phyloP scores from a whole-genome alignment of 2,888 invertebrate species.

The Macroteleia sp. region DNA sequence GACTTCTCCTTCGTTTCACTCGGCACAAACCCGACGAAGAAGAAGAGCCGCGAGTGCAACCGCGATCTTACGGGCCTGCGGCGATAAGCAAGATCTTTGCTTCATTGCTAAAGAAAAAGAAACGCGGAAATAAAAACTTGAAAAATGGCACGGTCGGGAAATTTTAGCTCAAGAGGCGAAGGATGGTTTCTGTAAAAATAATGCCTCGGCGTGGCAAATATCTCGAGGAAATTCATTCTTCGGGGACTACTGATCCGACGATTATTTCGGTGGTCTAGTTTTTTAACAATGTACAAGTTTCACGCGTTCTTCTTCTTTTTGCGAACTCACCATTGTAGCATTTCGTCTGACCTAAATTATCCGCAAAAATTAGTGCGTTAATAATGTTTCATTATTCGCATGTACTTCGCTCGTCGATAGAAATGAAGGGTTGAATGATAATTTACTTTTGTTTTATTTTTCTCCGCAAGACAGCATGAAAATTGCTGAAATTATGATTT shows the following conservation, averaged over 20 bases:
- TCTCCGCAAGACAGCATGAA: no score
- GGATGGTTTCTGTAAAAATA: constrained; percentile 49
- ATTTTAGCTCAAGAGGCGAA: constrained; percentile 42
- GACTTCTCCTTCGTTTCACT: constrained; percentile 39
- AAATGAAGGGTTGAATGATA: background rate
- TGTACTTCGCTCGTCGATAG: background rate
- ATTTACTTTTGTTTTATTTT: background rate
- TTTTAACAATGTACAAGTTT: constrained; percentile 61
- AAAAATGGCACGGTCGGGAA: constrained; percentile 52
- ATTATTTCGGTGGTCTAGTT: constrained; percentile 63
- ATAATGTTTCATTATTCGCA: constrained; percentile 12
- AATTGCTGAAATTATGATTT: no score
- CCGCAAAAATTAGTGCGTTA: constrained; percentile 16
- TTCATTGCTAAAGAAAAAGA: constrained; percentile 55
- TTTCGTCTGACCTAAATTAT: constrained; percentile 28
- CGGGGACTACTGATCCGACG: constrained; percentile 45
- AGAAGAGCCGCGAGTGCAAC: constrained; percentile 23
- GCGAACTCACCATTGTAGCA: constrained; percentile 17
- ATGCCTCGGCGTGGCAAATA: constrained; percentile 38
- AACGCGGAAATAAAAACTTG: constrained; percentile 59
- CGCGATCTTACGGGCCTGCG: constrained; percentile 62
- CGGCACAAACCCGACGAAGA: constrained; percentile 1
- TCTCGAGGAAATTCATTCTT: constrained; percentile 60
- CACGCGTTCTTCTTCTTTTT: constrained; percentile 24
- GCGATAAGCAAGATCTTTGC: constrained; percentile 61